phyloP scores from a whole-genome alignment of 1,140 invertebrate species.

The Habropoda laboriosa region DNA sequence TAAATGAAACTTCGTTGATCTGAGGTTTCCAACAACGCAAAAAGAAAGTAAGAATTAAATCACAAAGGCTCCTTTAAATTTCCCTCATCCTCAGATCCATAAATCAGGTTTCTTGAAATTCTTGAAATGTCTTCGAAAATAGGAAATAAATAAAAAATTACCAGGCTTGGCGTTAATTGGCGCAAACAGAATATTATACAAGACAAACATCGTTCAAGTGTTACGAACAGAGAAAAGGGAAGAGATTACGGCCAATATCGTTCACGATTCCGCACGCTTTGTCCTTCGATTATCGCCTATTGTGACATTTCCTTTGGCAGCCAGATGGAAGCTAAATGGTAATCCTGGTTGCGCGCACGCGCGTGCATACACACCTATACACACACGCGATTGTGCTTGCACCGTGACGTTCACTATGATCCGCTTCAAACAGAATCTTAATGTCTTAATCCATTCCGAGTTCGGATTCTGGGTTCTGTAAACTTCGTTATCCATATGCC shows the following conservation, averaged over 20 bases:
- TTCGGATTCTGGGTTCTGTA: conserved; percentile 21
- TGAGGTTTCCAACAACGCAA: too few species aligned
- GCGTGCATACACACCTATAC: too few species aligned
- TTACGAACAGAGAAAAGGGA: neutral
- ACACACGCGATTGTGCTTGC: too few species aligned
- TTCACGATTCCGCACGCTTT: neutral
- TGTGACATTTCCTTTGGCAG: conserved; percentile 22
- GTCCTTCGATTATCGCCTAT: conserved; percentile 32
- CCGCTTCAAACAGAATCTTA: conserved; percentile 42
- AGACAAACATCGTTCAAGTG: neutral
- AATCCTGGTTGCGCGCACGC: conserved; percentile 1
- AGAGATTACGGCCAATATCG: neutral
- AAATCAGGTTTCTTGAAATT: too few species aligned
- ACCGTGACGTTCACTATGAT: neutral
- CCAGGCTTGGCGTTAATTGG: too few species aligned
- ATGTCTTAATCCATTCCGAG: conserved; percentile 45
- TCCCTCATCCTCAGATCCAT: too few species aligned
- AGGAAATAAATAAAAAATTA: too few species aligned
- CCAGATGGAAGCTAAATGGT: conserved; percentile 34
- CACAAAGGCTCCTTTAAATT: too few species aligned
- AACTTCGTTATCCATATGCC: conserved; percentile 17
- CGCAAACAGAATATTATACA: too few species aligned
- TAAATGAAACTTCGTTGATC: too few species aligned
- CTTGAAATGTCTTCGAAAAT: too few species aligned
- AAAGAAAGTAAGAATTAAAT: too few species aligned